These are phyloP conservation scores for Vanessa cardui DNA, from an alignment of 2,888 invertebrate species.

Conservation along the genomic window DNA sequence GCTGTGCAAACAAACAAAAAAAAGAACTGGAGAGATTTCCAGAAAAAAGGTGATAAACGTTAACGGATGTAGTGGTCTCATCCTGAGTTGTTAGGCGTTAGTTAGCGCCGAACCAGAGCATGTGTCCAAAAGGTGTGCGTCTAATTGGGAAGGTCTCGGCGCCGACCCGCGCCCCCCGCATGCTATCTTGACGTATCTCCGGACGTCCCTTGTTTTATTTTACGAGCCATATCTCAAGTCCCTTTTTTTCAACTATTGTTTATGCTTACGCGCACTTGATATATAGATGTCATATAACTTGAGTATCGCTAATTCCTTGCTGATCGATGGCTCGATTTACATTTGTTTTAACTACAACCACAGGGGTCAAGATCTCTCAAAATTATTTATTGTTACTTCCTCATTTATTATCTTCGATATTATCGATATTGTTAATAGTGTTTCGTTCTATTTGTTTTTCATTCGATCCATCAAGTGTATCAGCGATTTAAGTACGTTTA, in stretches of 20 bases:
- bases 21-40: conserved; percentile 36
- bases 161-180: conserved; percentile 62
- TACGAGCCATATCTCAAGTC: conserved; percentile 77
- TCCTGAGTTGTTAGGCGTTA: conserved; percentile 70
- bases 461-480: background rate
- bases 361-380: background rate
- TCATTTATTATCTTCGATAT: conserved; percentile 1
- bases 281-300: conserved; percentile 66
- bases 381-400: conserved; percentile 2
- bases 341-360: conserved; percentile 2
- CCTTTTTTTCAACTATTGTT: conserved; percentile 73
- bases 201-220: conserved; percentile 81
- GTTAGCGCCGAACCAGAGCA: conserved; percentile 72
- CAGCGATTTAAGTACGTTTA: background rate
- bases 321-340: conserved; percentile 48
- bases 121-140: conserved; percentile 82
- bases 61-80: conserved; percentile 69
- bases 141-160: conserved; percentile 76
- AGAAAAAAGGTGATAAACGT: conserved; percentile 63
- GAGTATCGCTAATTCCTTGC: conserved; percentile 60
- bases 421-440: background rate
- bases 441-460: background rate
- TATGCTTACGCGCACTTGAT: conserved; percentile 66
- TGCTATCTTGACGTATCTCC: conserved; percentile 82
- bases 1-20: background rate